A percentile compares a stretch with the other conserved stretches of the same genome.
phyloP scores from a whole-genome alignment of 2,797 vertebrate species.

The Enteromius fasciolatus region DNA sequence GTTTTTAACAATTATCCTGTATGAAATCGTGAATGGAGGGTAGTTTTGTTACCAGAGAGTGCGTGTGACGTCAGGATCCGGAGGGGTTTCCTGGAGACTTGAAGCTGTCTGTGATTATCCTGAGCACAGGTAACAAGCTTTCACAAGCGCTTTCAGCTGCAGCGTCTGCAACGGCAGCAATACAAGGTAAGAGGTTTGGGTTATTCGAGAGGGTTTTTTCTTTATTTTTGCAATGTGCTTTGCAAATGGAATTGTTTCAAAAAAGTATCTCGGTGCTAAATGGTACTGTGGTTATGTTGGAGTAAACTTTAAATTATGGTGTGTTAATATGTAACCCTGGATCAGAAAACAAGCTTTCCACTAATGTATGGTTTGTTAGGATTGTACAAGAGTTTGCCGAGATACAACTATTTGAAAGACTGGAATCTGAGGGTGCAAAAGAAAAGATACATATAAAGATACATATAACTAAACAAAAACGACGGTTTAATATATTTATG shows the following conservation, averaged over 20 bases:
- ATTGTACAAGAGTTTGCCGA: no score
- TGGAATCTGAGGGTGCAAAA: no score
- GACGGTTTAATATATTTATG: no score
- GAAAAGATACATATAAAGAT: no score
- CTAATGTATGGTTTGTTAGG: no score
- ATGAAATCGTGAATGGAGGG: not conserved
- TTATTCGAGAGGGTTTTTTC: not conserved
- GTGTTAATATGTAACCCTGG: not conserved
- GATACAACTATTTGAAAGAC: no score
- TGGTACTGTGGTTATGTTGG: not conserved
- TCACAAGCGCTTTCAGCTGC: conserved; percentile 41
- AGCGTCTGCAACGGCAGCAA: conserved; percentile 15
- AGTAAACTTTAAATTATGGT: not conserved
- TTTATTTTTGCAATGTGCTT: not conserved
- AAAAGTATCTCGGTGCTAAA: not conserved
- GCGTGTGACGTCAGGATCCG: conserved; percentile 70
- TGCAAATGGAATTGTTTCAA: not conserved
- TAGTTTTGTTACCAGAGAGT: not conserved
- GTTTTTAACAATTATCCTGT: not conserved
- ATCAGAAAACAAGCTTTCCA: no score
- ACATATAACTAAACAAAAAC: no score
- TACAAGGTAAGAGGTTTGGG: conserved; percentile 48
- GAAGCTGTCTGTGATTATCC: conserved; percentile 56
- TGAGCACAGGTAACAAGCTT: conserved; percentile 63
- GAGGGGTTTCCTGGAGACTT: conserved; percentile 73